These are phyloP conservation scores for Halictus ligatus DNA, from an alignment of 2,888 invertebrate species.

Conservation along the genomic window DNA sequence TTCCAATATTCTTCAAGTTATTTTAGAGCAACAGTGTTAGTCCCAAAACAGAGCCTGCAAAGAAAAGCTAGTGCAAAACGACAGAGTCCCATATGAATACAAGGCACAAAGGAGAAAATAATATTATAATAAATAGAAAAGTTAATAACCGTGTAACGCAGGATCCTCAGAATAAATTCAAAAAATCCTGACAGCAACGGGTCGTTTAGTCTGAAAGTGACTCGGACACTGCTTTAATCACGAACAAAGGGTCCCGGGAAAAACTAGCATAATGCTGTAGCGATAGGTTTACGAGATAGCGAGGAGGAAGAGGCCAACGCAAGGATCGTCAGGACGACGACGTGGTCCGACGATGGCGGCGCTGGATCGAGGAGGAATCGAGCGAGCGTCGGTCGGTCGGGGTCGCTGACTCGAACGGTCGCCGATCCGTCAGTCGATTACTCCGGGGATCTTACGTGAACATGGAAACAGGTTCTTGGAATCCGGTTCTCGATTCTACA, in stretches of 20 bases:
- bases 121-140: too few species aligned
- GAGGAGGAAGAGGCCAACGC: constrained; percentile 29
- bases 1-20: too few species aligned
- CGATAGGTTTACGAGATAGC: constrained; percentile 38
- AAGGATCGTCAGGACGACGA: constrained; percentile 48
- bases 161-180: neutral
- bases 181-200: neutral
- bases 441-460: constrained; percentile 84
- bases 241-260: neutral
- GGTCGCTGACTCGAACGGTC: constrained; percentile 84
- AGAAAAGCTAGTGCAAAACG: too few species aligned
- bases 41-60: too few species aligned
- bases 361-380: constrained; percentile 61
- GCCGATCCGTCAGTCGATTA: constrained; percentile 85
- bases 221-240: neutral
- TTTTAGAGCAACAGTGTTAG: too few species aligned
- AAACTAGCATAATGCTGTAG: constrained; percentile 33
- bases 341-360: constrained; percentile 43
- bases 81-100: too few species aligned
- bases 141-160: too few species aligned
- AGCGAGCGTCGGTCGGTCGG: constrained; percentile 75
- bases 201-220: neutral
- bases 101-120: too few species aligned
- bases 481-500: constrained; percentile 85
- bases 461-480: constrained; percentile 85